Evolutionary conservation across 2,113 vertebrate species (phyloP), one percentile per base, ranked within the genome.

Genomic region (Dermatemys mawii): DNA sequence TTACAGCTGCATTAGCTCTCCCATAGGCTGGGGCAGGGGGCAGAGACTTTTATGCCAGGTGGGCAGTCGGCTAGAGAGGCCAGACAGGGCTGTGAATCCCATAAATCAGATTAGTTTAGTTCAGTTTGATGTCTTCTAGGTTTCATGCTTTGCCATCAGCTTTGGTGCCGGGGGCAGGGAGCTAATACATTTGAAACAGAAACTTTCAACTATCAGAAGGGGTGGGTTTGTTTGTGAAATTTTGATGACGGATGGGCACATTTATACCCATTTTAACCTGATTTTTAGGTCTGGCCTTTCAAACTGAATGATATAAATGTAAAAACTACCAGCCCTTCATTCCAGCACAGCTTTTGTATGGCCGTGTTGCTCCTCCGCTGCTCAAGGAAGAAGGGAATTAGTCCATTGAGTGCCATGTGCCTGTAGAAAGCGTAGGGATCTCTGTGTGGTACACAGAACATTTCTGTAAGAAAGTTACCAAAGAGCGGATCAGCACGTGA

Each of bases 281-380:
- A 16, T 53, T 6, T 6, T 5, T 49, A 84, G 57, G 1, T 0
- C 16, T 67, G 57, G 44, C 26, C 19, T 29, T 14, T 19, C 5
- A 54, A 35, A 46, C 38, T 4, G 14, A 53, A 16, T 13, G 9
- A 29, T 44, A 53, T 26, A 17, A 3, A 46, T 2, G 50, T 16
- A 44, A 32, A 53, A 49, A 35, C 44, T 17, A 0, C 38, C 48
- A 2, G 48, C 60, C 1, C 22, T 2, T 29, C 54, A 14, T 54
- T 13, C 24, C 2, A 76, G 2, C 46, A 2, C 2, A 6, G 49
- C 9, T 81, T 57, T 32, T 44, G n/a, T 26, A 0, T 22, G 46
- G 75, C 41, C 4, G 24, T 27, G 22, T 27, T 46, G 41, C 26
- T 26, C 22, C 24, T 13, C 22, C 26, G 3, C 26, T 46, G 73